These are phyloP conservation scores for Pongo pygmaeus DNA, from an alignment of 2,113 vertebrate genomes.

Conservation along the genomic window DNA sequence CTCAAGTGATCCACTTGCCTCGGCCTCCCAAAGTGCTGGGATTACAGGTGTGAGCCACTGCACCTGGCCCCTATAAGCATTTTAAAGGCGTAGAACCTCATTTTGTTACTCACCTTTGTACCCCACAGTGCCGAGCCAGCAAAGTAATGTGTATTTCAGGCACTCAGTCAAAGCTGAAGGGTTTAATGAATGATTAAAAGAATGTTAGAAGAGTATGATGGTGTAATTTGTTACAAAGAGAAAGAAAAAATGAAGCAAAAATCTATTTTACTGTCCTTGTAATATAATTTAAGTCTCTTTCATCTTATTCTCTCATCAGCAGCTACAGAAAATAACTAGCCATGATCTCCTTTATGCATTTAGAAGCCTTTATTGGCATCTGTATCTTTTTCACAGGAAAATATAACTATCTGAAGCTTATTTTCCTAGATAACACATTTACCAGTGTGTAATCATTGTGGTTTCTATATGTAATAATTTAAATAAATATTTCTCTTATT, in stretches of 20 bases:
- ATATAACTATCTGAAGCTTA: neutral
- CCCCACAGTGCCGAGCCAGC: neutral
- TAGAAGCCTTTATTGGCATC: neutral
- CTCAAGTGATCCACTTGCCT: too few species aligned
- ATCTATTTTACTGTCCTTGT: neutral
- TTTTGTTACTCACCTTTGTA: neutral
- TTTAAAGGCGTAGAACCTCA: neutral
- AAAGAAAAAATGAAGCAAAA: neutral
- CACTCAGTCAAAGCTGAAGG: neutral
- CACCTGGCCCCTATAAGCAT: neutral
- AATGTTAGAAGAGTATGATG: neutral
- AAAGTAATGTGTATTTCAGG: neutral
- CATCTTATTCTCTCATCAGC: neutral
- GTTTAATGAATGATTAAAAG: neutral
- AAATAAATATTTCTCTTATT: neutral
- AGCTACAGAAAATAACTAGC: neutral
- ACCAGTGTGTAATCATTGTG: neutral
- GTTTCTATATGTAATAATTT: neutral
- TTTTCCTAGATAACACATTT: neutral
- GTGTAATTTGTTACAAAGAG: neutral
- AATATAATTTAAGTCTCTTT: neutral
- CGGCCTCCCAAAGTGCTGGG: too few species aligned
- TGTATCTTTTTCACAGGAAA: neutral
- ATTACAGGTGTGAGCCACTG: too few species aligned
- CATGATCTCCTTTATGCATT: neutral